Evolutionary conservation across 1,140 invertebrate genomes (phyloP), one percentile per base, ranked within the genome.

Genomic region (Leptestheria dahalacensis): DNA sequence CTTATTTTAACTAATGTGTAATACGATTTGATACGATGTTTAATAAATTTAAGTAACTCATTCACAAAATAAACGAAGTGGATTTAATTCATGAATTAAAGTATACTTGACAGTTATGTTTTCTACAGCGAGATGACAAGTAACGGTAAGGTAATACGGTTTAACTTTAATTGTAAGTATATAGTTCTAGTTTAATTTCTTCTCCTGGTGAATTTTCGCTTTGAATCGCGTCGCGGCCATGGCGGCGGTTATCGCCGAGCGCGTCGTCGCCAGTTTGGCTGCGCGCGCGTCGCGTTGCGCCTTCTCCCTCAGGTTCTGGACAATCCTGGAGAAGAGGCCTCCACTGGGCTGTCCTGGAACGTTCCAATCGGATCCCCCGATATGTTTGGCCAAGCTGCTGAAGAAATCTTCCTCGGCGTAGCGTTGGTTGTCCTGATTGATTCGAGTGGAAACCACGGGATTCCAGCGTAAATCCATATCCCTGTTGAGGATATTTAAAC

Each of bases 381-480:
- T 33, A 56, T 29, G 26, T 33, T 26, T 41, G 28, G 41, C 21
- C 26, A 56, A 33, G n/a, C 41, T 41, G 28, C 26, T 23, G 15
- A 56, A 33, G 20, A 56, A 41, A 11, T 56, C 41, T 20, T 56
- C 53, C 33, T 56, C 53, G 20, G 53, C 53, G 25, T 56, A 56
- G 20, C 53, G 53, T 20, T 56, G 53, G 15, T 56, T 56, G 53
- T 56, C 53, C 26, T 56, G 53, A 28, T 56, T 56, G 20, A 56
- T 29, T 28, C 53, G 23, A 23, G 53, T 56, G 20, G 53, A 21
- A 15, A 26, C 25, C 21, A 56, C 41, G 53, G 53, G 53, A 20
- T 56, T 56, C 53, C 53, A 56, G n/a, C 53, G 53, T 56, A 56
- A 29, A 56, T 56, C 53, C 53, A 29, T 21, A 10, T 56, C 53